Evolutionary conservation across 2,888 invertebrate genomes (phyloP).

Genomic region (Carterocephalus palaemon): DNA sequence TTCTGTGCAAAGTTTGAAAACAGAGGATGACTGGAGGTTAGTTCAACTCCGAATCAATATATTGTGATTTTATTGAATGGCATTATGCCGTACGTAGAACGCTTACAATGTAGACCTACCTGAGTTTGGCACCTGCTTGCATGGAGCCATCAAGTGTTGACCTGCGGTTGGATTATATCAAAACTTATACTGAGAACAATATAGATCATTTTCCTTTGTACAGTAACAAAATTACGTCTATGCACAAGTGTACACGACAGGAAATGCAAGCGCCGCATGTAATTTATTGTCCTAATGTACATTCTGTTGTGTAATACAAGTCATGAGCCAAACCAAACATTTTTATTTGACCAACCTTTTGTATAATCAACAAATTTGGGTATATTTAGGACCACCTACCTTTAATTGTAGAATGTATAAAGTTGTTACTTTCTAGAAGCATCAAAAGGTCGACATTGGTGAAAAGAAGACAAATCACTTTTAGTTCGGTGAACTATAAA

Average conservation of each 20-base stretch:
- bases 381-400: conserved; percentile 23
- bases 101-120: conserved; percentile 61
- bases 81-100: conserved; percentile 57
- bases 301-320: conserved; percentile 34
- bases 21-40: conserved; percentile 30
- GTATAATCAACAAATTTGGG: conserved; percentile 8
- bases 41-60: conserved; percentile 38
- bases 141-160: conserved; percentile 25
- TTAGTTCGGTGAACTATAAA: too few species aligned
- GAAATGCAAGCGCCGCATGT: conserved; percentile 64
- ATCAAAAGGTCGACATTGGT: too few species aligned
- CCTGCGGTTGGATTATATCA: conserved; percentile 28
- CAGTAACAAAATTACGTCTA: conserved; percentile 25
- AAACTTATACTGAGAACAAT: conserved; percentile 15
- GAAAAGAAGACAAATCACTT: too few species aligned
- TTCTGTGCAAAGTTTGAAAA: conserved; percentile 21
- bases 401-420: not conserved
- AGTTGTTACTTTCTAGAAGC: not conserved
- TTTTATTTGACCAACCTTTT: conserved; percentile 8
- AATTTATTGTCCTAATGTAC: conserved; percentile 16
- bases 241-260: conserved; percentile 2
- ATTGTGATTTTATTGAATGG: conserved; percentile 49
- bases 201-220: conserved; percentile 30
- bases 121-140: conserved; percentile 65
- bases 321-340: conserved; percentile 9